Conservation (phyloP, 2,113 vertebrate species). For the Pterophyllum scalare region DNA sequence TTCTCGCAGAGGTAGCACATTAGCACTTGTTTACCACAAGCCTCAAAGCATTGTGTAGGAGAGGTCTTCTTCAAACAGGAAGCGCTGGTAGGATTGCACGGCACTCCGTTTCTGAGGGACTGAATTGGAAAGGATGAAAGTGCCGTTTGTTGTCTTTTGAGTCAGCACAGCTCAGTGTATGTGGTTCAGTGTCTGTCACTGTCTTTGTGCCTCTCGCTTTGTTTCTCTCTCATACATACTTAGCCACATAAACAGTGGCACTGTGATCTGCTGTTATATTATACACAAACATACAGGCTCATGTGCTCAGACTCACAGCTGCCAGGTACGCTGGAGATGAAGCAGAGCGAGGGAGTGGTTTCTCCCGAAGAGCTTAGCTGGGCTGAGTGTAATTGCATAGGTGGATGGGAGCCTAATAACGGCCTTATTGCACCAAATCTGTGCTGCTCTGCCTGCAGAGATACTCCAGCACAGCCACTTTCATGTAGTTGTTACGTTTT, state of each 20-base stretch:
- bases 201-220: conserved; percentile 31
- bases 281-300: background rate
- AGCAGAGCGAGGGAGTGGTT: conserved; percentile 34
- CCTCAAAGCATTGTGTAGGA: conserved; percentile 36
- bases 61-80: conserved; percentile 49
- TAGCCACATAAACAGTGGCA: conserved; percentile 17
- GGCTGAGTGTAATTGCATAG: conserved; percentile 60
- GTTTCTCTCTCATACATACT: conserved; percentile 25
- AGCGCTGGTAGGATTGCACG: conserved; percentile 10
- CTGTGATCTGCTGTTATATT: conserved; percentile 4
- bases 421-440: conserved; percentile 43
- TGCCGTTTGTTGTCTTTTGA: conserved; percentile 44
- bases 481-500: conserved; percentile 56
- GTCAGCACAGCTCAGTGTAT: background rate
- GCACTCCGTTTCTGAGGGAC: conserved; percentile 17
- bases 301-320: background rate
- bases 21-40: conserved; percentile 57
- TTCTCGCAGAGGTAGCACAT: conserved; percentile 58
- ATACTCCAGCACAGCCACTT: conserved; percentile 27
- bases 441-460: conserved; percentile 48
- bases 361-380: conserved; percentile 31
- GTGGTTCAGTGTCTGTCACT: conserved; percentile 7
- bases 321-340: conserved; percentile 39
- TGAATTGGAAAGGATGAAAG: conserved; percentile 51
- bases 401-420: conserved; percentile 56